These are phyloP conservation scores for Caenorhabditis tropicalis DNA, from an alignment of 1,140 invertebrate species.

Conservation along the genomic window DNA sequence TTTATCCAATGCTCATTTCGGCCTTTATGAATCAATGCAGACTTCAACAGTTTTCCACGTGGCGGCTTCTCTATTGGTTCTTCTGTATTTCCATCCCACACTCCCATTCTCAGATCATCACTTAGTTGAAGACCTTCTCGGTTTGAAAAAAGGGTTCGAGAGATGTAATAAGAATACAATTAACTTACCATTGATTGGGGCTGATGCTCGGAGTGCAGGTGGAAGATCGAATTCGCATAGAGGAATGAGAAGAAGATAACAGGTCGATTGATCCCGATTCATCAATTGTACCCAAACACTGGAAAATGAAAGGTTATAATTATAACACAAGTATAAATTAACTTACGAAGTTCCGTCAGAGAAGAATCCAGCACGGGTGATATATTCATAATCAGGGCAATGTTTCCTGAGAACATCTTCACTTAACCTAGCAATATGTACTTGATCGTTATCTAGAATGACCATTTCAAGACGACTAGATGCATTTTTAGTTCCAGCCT, in stretches of 20 bases:
- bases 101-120: neutral
- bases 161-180: neutral
- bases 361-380: constrained; percentile 91
- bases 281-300: constrained; percentile 89
- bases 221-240: constrained; percentile 57
- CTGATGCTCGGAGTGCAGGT: neutral
- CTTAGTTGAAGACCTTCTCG: neutral
- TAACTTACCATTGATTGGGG: neutral
- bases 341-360: constrained; percentile 85
- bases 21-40: neutral
- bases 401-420: constrained; percentile 76
- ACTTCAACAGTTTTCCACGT: no score
- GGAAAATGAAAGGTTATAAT: constrained; percentile 65
- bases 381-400: constrained; percentile 91
- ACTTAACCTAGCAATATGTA: neutral
- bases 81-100: neutral
- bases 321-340: neutral
- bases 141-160: neutral
- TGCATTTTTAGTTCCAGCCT: constrained; percentile 54
- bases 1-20: constrained; percentile 39
- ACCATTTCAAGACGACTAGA: constrained; percentile 48
- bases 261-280: constrained; percentile 83
- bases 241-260: constrained; percentile 77
- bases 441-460: neutral
- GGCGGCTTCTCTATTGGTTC: neutral